Base-by-base conservation (phyloP, 2,888 invertebrate species). In the Imbricaverruca yamaguchii region DNA sequence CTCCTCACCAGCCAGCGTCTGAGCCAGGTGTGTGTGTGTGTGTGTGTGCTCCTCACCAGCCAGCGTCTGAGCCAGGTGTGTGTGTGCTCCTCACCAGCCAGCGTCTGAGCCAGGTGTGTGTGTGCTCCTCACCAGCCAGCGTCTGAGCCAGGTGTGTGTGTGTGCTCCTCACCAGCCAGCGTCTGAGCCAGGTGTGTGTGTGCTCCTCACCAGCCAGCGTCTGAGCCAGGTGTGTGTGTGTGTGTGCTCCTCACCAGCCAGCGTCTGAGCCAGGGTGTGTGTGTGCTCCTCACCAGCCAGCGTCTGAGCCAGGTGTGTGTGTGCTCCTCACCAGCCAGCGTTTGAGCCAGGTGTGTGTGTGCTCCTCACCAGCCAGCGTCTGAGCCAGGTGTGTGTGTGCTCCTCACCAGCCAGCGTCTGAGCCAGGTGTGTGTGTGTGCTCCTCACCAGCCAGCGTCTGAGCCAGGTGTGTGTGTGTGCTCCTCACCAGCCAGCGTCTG, bases 211-310 rank as follows among this genome's bases (percentile, higher is more conserved):
- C 63, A 15, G 21, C 63, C 63, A 63, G 63, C 63, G n/a, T 63
- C 9, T 21, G n/a, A 63, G 63, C 63, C n/a, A n/a, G n/a, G n/a
- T n/a, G n/a, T n/a, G n/a, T 63, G n/a, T n/a, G 63, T n/a, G 63
- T 63, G 10, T 21, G n/a, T n/a, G n/a, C 2, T n/a, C 18, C n/a
- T 87, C 88, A 67, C 67, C 67, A 25, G 23, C 67, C 67, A 67
- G 25, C 67, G 15, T 39, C 2, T 69, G 69, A 67, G 65, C 65
- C 23, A 18, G 63, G n/a, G n/a, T n/a, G n/a, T n/a, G n/a, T n/a
- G n/a, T n/a, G n/a, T n/a, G n/a, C n/a, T n/a, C 39, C 4, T 3
- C 18, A 21, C 63, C 63, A 15, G 21, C 63, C 63, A 63, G 63
- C 63, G n/a, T 63, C 9, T 21, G n/a, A 63, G 63, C 63, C n/a